phyloP scores from a whole-genome alignment of 2,888 invertebrate genomes.

The Thecocarcelia acutangulata region DNA sequence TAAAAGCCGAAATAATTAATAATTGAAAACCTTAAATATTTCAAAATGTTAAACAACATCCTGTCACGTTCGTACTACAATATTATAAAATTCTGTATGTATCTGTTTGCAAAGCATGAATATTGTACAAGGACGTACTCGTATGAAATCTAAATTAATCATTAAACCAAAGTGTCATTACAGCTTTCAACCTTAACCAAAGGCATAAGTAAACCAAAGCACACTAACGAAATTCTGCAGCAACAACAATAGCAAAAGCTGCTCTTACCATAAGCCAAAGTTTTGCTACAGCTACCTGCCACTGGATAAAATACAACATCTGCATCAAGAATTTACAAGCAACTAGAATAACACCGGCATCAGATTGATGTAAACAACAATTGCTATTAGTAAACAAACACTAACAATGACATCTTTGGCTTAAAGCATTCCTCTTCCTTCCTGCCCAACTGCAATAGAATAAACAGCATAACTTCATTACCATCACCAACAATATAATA shows the following conservation, averaged over 20 bases:
- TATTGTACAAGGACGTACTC: too few species aligned
- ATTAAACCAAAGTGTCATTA: neutral
- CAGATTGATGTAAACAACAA: slow-evolving; percentile 33
- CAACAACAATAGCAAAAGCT: neutral
- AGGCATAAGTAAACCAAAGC: neutral
- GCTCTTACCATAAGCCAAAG: neutral
- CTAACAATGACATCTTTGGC: slow-evolving; percentile 58
- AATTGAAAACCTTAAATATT: neutral
- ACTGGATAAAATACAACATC: slow-evolving; percentile 28
- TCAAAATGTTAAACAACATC: too few species aligned
- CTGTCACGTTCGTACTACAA: too few species aligned
- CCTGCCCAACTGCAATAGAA: slow-evolving; percentile 9
- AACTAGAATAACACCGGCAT: slow-evolving; percentile 18
- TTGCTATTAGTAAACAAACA: slow-evolving; percentile 47
- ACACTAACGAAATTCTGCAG: neutral
- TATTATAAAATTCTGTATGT: too few species aligned
- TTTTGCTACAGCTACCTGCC: neutral
- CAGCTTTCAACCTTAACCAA: neutral
- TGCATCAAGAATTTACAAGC: slow-evolving; percentile 14
- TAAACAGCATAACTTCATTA: slow-evolving; percentile 28
- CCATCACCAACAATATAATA: slow-evolving; percentile 6
- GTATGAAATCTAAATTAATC: too few species aligned
- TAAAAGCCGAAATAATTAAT: too few species aligned
- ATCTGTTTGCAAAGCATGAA: too few species aligned
- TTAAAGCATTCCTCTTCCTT: slow-evolving; percentile 51